phyloP scores from a whole-genome alignment of 2,888 invertebrate genomes.

The Platerodrilus igneus region DNA sequence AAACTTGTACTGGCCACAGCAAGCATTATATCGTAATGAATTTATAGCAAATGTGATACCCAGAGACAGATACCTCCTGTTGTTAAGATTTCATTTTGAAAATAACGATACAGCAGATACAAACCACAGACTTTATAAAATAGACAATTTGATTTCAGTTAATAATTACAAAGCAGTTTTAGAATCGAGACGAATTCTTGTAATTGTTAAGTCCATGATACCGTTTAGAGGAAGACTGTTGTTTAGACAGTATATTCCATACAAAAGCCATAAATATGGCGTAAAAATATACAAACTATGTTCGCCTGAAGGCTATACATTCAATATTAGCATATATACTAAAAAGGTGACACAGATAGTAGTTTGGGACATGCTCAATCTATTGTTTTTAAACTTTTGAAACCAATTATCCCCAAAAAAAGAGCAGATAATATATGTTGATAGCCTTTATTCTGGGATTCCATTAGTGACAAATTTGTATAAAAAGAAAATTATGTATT shows the following conservation, averaged over 20 bases:
- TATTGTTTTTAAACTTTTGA: conserved; percentile 11
- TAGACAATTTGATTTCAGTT: no score
- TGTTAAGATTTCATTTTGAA: no score
- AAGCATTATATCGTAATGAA: no score
- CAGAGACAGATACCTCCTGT: no score
- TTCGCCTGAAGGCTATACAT: conserved; percentile 13
- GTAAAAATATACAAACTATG: conserved; percentile 18
- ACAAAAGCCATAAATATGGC: conserved; percentile 14
- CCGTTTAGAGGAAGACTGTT: conserved; percentile 10
- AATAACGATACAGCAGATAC: no score
- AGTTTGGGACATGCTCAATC: conserved; percentile 8
- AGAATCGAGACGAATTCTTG: no score
- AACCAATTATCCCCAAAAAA: conserved; percentile 6
- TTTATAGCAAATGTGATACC: no score
- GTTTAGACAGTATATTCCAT: conserved; percentile 12
- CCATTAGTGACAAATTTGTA: background rate
- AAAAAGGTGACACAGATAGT: conserved; percentile 9
- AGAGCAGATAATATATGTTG: conserved; percentile 7
- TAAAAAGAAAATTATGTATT: no score
- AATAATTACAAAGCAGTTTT: no score
- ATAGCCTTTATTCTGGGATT: conserved; percentile 9
- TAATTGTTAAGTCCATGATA: conserved; percentile 6
- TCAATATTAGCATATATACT: conserved; percentile 11
- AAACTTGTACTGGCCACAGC: no score
- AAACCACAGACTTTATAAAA: no score